A percentile compares a stretch with the other conserved stretches of the same genome.
phyloP scores from a whole-genome alignment of 2,113 vertebrate species.

The Pachypanchax playfairii region DNA sequence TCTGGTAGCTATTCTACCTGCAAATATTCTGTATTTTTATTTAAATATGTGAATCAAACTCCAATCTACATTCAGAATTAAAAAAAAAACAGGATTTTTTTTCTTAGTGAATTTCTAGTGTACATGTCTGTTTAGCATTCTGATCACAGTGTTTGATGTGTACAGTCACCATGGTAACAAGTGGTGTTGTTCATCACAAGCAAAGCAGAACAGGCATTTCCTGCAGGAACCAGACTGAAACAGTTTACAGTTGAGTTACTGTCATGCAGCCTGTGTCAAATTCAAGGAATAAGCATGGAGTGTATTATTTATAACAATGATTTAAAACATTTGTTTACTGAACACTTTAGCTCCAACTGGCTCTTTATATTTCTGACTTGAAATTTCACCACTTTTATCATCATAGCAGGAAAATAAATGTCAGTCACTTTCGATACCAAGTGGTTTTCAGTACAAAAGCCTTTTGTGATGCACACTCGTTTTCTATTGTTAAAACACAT shows the following conservation, averaged over 20 bases:
- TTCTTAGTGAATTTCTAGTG: background rate
- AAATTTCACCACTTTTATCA: conserved; percentile 4
- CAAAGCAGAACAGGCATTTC: background rate
- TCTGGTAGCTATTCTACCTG: too few species aligned
- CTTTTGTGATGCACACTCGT: conserved; percentile 11
- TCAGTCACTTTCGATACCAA: conserved; percentile 15
- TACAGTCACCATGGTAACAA: conserved; percentile 1
- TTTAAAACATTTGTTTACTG: background rate
- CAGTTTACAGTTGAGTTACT: background rate
- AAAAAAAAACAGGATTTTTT: background rate
- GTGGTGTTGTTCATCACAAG: conserved; percentile 6
- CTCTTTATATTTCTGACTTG: conserved; percentile 4
- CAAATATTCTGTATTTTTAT: too few species aligned
- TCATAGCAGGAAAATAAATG: background rate
- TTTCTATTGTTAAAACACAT: conserved; percentile 17
- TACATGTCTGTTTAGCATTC: background rate
- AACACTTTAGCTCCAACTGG: background rate
- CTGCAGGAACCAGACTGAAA: background rate
- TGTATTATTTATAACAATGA: background rate
- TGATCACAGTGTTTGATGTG: conserved; percentile 2
- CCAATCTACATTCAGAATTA: too few species aligned
- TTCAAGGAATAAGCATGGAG: background rate
- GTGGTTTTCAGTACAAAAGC: conserved; percentile 6
- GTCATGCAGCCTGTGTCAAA: background rate
- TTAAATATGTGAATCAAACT: too few species aligned